Evolutionary conservation across 2,113 vertebrate species (phyloP).

Genomic region (Catharus minimus): DNA sequence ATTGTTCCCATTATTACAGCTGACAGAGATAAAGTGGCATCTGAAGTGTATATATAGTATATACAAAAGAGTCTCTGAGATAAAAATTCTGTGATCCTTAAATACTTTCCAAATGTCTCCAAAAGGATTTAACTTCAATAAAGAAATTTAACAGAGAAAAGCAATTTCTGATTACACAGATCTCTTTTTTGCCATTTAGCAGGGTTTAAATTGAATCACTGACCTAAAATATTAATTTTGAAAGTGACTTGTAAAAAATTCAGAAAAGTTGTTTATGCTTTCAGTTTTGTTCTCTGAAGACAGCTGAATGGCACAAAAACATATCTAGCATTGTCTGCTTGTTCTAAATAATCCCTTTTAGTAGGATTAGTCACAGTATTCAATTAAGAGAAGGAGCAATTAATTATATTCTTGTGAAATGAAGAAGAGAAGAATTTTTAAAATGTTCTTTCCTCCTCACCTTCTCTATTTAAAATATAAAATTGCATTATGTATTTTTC

Average conservation of each 20-base stretch:
- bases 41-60: not conserved
- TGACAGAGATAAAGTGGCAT: conserved; percentile 40
- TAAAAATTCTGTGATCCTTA: conserved; percentile 38
- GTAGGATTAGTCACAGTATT: conserved; percentile 69
- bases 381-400: conserved; percentile 68
- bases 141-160: conserved; percentile 14
- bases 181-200: conserved; percentile 51
- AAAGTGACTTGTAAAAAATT: conserved; percentile 48
- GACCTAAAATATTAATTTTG: conserved; percentile 65
- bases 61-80: conserved; percentile 16
- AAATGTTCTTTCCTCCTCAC: conserved; percentile 1
- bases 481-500: conserved; percentile 23
- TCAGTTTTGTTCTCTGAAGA: conserved; percentile 61
- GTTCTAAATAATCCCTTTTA: conserved; percentile 66
- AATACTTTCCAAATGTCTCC: conserved; percentile 51
- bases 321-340: conserved; percentile 45
- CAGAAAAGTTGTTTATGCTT: conserved; percentile 46
- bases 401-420: conserved; percentile 66
- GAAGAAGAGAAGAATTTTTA: conserved; percentile 46
- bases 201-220: conserved; percentile 58
- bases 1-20: conserved; percentile 31
- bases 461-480: conserved; percentile 28
- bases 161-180: conserved; percentile 51
- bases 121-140: conserved; percentile 42
- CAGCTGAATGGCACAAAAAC: conserved; percentile 49